phyloP scores from a whole-genome alignment of 2,113 vertebrate genomes.

The Cynoglossus semilaevis region DNA sequence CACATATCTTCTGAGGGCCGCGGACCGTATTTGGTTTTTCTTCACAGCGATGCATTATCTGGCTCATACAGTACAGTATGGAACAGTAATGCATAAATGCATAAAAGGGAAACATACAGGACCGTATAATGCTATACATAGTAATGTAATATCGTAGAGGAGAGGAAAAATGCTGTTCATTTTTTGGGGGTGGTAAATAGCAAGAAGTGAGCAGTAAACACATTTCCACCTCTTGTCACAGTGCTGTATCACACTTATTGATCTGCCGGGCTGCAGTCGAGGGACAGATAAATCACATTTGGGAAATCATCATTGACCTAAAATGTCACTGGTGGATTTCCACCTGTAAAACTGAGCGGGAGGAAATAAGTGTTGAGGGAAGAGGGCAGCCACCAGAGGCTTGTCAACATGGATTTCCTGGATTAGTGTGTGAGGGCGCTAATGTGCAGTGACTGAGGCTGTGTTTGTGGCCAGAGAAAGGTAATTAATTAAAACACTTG shows the following conservation, averaged over 20 bases:
- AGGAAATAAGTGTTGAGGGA: slow-evolving; percentile 17
- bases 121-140: no score
- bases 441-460: slow-evolving; percentile 45
- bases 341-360: slow-evolving; percentile 3
- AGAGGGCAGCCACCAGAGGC: slow-evolving; percentile 51
- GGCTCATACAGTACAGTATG: slow-evolving; percentile 4
- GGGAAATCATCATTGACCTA: slow-evolving; percentile 42
- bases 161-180: slow-evolving; percentile 1
- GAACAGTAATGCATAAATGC: slow-evolving; percentile 32
- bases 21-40: slow-evolving; percentile 8
- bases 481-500: slow-evolving; percentile 70
- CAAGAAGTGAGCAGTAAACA: slow-evolving; percentile 21
- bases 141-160: neutral
- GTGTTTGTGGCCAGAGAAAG: slow-evolving; percentile 53
- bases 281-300: slow-evolving; percentile 22
- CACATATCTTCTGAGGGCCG: slow-evolving; percentile 16
- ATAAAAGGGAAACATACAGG: neutral
- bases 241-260: slow-evolving; percentile 16
- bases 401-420: slow-evolving; percentile 59
- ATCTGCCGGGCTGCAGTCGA: slow-evolving; percentile 22
- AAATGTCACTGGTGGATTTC: slow-evolving; percentile 38
- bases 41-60: slow-evolving; percentile 13
- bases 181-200: slow-evolving; percentile 5
- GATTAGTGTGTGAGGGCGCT: slow-evolving; percentile 55
- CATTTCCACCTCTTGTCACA: slow-evolving; percentile 3